A percentile compares a stretch with the other conserved stretches of the same genome.
These are phyloP conservation scores for Cricetomys ansorgei DNA, from an alignment of 2,113 vertebrate genomes.

Conservation along the genomic window DNA sequence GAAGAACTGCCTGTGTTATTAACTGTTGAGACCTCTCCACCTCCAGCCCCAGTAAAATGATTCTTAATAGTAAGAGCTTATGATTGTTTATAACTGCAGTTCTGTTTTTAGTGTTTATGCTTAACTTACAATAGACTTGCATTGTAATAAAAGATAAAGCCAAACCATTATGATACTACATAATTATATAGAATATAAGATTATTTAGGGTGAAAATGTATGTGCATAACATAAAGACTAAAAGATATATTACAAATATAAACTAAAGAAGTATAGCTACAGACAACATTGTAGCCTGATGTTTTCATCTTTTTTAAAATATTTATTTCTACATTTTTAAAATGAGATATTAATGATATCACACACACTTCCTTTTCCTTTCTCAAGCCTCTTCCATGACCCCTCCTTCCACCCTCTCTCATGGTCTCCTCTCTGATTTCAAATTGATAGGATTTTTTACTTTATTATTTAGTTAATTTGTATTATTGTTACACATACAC, in stretches of 20 bases:
- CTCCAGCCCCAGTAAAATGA: background rate
- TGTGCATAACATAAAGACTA: background rate
- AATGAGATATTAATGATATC: background rate
- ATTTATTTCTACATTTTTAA: background rate
- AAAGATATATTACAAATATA: background rate
- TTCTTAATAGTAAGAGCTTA: background rate
- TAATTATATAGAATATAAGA: background rate
- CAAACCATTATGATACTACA: background rate
- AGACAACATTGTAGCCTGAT: background rate
- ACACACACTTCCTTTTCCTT: background rate
- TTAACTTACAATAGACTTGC: background rate
- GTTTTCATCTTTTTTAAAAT: background rate
- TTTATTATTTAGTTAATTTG: too few relatives aligned
- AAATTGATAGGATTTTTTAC: background rate
- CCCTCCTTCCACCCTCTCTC: background rate
- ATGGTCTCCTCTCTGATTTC: background rate
- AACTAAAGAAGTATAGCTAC: background rate
- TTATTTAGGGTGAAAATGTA: background rate
- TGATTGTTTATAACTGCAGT: background rate
- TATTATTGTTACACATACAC: background rate
- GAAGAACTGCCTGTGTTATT: too few relatives aligned
- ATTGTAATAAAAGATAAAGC: background rate
- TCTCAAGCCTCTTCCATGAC: accelerated
- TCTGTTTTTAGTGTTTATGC: background rate
- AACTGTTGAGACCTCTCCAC: too few relatives aligned